Evolutionary conservation across 2,113 vertebrate species (phyloP), one percentile per base, ranked within the genome.

Genomic region (Psephotus haematonotus): DNA sequence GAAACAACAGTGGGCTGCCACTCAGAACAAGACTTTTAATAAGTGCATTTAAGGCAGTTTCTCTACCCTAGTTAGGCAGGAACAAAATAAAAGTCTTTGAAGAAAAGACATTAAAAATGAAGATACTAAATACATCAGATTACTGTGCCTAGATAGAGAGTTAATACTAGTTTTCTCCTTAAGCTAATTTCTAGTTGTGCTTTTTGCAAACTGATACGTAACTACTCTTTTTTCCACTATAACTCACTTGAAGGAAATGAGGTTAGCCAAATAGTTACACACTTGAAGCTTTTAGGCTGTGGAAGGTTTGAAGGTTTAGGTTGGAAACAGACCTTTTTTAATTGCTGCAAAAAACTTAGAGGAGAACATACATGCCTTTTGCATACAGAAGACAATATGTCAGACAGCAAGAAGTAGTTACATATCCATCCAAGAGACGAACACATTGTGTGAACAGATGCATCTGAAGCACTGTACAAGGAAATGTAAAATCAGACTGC

Each of bases 341-440:
- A 35, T 27, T 75, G n/a, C 33, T 70, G 25, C n/a, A 53, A 7
- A 71, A 75, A 28, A 70, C 25, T 49, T 7, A 31, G 14, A 79
- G 33, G 12, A 65, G 43, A 4, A 68, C 10, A 17, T 0, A 1
- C 1, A 1, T 20, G 13, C 1, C 29, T 67, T 74, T 33, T 63
- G 29, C 64, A 33, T 11, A 27, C 3, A 8, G 22, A n/a, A 78
- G 23, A 10, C 5, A 71, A 16, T 5, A 80, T 1, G 7, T n/a
- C 63, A 91, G 33, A 35, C 52, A 88, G 25, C 28, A 53, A 52
- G 46, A 0, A 63, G 18, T 7, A 79, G 27, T n/a, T 60, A 41
- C 0, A 0, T 14, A 31, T 35, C 57, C 20, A 72, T 19, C 68
- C 77, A 57, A 50, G 23, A 59, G 64, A 69, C 13, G 13, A 78